A percentile compares a stretch with the other conserved stretches of the same genome.
phyloP scores from a whole-genome alignment of 1,140 invertebrate species.

The Xylocopa sonorina region DNA sequence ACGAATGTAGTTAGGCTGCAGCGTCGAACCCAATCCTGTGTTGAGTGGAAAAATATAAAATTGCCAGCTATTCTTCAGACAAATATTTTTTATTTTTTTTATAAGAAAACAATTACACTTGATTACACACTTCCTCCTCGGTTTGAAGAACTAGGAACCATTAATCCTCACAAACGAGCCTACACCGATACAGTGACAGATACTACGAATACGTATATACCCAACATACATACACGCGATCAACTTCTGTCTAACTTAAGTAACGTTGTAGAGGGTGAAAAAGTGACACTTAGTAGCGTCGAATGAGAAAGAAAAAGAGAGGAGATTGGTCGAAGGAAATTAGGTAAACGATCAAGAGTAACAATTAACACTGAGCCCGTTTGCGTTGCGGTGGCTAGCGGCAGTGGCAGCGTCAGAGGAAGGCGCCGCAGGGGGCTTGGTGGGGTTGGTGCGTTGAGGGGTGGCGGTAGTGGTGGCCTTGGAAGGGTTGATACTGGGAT shows the following conservation, averaged over 20 bases:
- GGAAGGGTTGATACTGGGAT: slow-evolving; percentile 81
- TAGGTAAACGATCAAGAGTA: slow-evolving; percentile 14
- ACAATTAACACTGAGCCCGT: slow-evolving; percentile 73
- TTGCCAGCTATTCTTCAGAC: too few species aligned
- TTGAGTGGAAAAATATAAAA: background rate
- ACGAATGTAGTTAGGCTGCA: background rate
- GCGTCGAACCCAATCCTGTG: background rate
- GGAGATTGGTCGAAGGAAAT: slow-evolving; percentile 8
- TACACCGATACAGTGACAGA: too few species aligned
- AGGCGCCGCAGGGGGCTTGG: slow-evolving; percentile 78
- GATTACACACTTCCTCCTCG: too few species aligned
- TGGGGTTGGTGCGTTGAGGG: slow-evolving; percentile 79
- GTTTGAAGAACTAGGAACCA: too few species aligned
- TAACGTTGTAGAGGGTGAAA: too few species aligned
- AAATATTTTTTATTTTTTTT: too few species aligned
- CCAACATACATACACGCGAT: too few species aligned
- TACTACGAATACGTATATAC: too few species aligned
- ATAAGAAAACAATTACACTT: too few species aligned
- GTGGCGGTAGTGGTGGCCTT: slow-evolving; percentile 80
- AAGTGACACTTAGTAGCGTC: background rate
- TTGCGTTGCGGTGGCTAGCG: slow-evolving; percentile 76
- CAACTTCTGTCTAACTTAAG: too few species aligned
- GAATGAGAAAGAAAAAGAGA: background rate
- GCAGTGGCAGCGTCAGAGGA: slow-evolving; percentile 79
- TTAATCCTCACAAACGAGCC: too few species aligned